A percentile compares a stretch with the other conserved stretches of the same genome.
These are phyloP conservation scores for Gambusia holbrooki DNA, from an alignment of 2,113 vertebrate species.

Conservation along the genomic window DNA sequence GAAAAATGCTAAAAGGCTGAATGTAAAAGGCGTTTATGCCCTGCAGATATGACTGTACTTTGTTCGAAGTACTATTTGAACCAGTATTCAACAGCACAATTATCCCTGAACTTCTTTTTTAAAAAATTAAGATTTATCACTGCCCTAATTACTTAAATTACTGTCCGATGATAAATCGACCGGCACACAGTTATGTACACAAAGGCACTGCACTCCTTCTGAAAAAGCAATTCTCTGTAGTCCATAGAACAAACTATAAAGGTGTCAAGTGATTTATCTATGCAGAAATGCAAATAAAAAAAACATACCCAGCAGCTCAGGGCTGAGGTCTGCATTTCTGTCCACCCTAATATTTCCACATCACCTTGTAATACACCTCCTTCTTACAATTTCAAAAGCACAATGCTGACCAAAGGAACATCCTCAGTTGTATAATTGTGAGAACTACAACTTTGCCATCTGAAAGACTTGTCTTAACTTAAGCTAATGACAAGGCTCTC, in stretches of 20 bases:
- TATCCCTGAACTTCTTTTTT: slow-evolving; percentile 36
- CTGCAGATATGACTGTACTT: slow-evolving; percentile 1
- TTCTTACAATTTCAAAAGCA: slow-evolving; percentile 37
- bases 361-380: slow-evolving; percentile 48
- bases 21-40: slow-evolving; percentile 20
- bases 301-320: slow-evolving; percentile 55
- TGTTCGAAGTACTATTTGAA: slow-evolving; percentile 44
- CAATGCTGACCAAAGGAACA: slow-evolving; percentile 12
- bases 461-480: slow-evolving; percentile 16
- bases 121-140: slow-evolving; percentile 64
- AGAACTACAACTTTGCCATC: slow-evolving; percentile 26
- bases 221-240: slow-evolving; percentile 74
- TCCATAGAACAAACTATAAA: slow-evolving; percentile 66
- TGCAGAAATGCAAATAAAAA: slow-evolving; percentile 68
- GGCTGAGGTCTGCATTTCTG: slow-evolving; percentile 58
- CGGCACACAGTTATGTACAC: slow-evolving; percentile 55
- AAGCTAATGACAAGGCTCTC: slow-evolving; percentile 50
- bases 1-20: slow-evolving; percentile 28
- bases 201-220: slow-evolving; percentile 58
- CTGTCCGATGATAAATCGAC: slow-evolving; percentile 65
- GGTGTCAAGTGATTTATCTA: slow-evolving; percentile 70
- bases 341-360: slow-evolving; percentile 43
- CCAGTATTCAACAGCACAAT: slow-evolving; percentile 53
- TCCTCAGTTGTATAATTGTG: slow-evolving; percentile 12
- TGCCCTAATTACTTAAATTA: slow-evolving; percentile 72